Percentiles rank a stretch among this genome's conserved stretches.
Conservation (phyloP, 2,888 invertebrate species). For the Pharmacophagus antenor region DNA sequence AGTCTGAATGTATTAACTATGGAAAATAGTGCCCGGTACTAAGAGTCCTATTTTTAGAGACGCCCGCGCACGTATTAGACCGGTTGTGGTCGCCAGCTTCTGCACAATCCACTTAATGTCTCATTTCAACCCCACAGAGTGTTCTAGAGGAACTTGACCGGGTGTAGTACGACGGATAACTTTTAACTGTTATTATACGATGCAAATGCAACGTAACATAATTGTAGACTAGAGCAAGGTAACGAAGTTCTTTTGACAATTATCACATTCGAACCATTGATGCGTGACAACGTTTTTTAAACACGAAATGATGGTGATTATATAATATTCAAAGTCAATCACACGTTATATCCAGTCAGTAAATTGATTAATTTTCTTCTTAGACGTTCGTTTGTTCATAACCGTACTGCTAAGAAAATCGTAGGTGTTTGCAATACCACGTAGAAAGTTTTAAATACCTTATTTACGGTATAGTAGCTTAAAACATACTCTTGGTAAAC, state of each 20-base stretch:
- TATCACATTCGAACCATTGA: too few species aligned
- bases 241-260: neutral
- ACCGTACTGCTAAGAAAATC: too few species aligned
- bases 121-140: constrained; percentile 35
- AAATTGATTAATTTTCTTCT: neutral
- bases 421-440: too few species aligned
- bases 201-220: constrained; percentile 8
- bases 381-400: too few species aligned
- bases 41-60: constrained; percentile 34
- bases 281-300: neutral
- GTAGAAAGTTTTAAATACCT: too few species aligned
- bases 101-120: constrained; percentile 39
- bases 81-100: constrained; percentile 36
- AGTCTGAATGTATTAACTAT: neutral
- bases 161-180: constrained; percentile 23
- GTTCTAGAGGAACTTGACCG: constrained; percentile 14
- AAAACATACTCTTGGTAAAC: too few species aligned
- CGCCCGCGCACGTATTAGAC: constrained; percentile 37
- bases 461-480: too few species aligned
- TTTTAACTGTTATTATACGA: constrained; percentile 24
- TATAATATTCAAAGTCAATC: too few species aligned
- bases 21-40: constrained; percentile 19
- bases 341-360: neutral
- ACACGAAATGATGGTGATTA: neutral
- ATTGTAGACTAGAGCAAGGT: neutral